A percentile compares a stretch with the other conserved stretches of the same genome.
phyloP scores from a whole-genome alignment of 2,113 vertebrate genomes.

The Cygnus buccinator region DNA sequence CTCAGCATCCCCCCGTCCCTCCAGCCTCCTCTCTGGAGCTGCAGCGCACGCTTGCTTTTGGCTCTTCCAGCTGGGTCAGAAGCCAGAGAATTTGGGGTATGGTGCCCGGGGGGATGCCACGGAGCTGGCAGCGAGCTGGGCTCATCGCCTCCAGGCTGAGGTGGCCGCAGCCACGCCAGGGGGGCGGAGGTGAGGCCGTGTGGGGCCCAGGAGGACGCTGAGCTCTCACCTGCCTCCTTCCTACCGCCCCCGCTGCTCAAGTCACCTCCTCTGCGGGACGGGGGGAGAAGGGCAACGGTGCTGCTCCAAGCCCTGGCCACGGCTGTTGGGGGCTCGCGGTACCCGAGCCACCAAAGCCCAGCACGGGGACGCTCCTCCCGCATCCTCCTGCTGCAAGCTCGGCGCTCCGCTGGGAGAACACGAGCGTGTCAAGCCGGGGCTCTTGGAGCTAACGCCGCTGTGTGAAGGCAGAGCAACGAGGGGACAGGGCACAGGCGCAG shows the following conservation, averaged over 20 bases:
- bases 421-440: not conserved
- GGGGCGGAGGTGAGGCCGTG: no score
- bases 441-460: not conserved
- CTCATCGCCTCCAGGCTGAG: no score
- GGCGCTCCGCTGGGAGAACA: rapidly evolving
- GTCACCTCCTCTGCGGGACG: not conserved
- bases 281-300: not conserved
- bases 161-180: rapidly evolving
- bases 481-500: not conserved
- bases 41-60: rapidly evolving
- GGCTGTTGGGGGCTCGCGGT: not conserved
- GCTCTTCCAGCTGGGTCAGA: not conserved
- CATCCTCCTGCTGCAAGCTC: not conserved
- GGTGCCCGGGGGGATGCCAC: rapidly evolving
- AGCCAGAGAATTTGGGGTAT: rapidly evolving
- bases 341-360: rapidly evolving
- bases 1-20: not conserved
- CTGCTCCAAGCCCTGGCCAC: not conserved
- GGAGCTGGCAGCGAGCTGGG: no score
- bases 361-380: not conserved
- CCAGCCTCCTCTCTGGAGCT: not conserved
- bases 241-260: not conserved
- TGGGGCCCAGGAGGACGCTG: rapidly evolving
- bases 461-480: not conserved
- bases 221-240: not conserved